These are phyloP conservation scores for Intellagama lesueurii DNA, from an alignment of 2,797 vertebrate species.

Conservation along the genomic window DNA sequence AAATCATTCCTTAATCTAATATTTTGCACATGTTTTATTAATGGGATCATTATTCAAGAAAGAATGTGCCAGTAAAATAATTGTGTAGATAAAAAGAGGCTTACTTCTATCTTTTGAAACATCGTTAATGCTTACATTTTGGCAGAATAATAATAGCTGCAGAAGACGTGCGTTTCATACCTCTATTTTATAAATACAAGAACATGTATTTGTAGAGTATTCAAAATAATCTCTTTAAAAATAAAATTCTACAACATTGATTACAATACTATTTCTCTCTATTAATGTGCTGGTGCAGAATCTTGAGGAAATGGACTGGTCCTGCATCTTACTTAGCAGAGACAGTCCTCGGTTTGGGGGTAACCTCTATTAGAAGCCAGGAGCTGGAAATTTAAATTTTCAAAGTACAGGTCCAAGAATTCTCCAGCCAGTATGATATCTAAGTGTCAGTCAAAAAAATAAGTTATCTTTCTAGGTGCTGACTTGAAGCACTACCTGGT, in stretches of 20 bases:
- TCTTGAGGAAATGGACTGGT: background rate
- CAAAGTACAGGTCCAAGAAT: no score
- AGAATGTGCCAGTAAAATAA: background rate
- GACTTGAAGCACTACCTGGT: background rate
- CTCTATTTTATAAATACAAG: background rate
- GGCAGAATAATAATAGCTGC: background rate
- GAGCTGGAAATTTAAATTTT: no score
- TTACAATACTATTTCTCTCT: no score
- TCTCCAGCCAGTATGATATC: no score
- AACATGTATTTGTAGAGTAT: background rate
- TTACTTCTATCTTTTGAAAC: background rate
- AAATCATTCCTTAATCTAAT: background rate
- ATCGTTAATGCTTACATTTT: background rate
- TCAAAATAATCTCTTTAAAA: background rate
- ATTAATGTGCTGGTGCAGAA: no score
- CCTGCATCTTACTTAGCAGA: background rate
- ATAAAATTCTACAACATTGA: background rate
- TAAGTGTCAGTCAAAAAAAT: no score
- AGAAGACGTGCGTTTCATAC: background rate
- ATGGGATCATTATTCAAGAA: conserved; percentile 26
- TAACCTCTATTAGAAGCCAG: background rate
- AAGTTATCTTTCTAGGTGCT: no score
- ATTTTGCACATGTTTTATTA: conserved; percentile 43
- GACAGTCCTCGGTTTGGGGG: background rate
- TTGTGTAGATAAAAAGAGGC: conserved; percentile 4